Conservation (phyloP, 2,113 vertebrate genomes). For the Dicrurus megarhynchus region DNA sequence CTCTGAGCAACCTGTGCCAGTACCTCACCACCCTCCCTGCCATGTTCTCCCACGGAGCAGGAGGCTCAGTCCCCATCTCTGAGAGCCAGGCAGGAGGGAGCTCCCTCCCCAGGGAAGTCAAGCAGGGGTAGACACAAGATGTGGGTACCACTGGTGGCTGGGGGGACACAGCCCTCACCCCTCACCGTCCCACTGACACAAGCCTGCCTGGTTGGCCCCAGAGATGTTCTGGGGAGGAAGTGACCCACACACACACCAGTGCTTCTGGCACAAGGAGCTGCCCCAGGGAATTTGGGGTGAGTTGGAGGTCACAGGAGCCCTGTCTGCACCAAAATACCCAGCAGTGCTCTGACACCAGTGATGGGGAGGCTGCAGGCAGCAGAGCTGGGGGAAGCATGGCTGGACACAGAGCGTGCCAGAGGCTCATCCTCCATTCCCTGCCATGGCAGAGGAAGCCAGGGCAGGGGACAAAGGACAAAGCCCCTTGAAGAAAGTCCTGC, state of each 20-base stretch:
- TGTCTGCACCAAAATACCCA: neutral
- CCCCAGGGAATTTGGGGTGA: neutral
- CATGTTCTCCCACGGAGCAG: neutral
- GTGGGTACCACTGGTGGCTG: neutral
- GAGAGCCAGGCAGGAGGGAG: neutral
- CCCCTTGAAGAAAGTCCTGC: neutral
- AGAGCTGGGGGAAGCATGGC: neutral
- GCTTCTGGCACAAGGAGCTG: neutral
- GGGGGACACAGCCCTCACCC: neutral
- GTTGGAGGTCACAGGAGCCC: neutral
- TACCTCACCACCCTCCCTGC: neutral
- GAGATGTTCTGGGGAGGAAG: neutral
- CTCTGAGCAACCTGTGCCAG: neutral
- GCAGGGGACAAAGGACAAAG: rapidly evolving
- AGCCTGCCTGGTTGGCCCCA: neutral
- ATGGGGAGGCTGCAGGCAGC: neutral
- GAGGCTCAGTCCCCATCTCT: rapidly evolving
- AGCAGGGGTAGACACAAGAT: neutral
- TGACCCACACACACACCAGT: neutral
- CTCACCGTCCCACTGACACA: neutral
- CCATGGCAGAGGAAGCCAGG: neutral
- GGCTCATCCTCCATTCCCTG: neutral
- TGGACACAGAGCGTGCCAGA: neutral
- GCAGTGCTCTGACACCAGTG: neutral
- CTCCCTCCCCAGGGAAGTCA: neutral